Percentiles rank a stretch among this genome's conserved stretches.
Conservation (phyloP, 2,888 invertebrate species). For the Andricus curvator region DNA sequence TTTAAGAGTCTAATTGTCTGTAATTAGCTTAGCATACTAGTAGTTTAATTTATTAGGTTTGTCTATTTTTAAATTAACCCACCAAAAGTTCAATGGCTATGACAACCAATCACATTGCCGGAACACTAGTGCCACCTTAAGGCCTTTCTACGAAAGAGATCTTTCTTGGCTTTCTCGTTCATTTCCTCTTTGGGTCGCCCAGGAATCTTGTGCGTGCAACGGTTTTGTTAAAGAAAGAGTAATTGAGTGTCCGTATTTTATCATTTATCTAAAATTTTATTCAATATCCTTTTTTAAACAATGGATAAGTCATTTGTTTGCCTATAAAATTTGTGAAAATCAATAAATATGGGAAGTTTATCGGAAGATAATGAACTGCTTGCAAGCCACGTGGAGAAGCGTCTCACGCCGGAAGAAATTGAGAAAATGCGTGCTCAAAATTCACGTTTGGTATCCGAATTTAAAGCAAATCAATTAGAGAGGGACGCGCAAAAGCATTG, state of each 20-base stretch:
- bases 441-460: conserved; percentile 84
- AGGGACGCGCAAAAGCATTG: conserved; percentile 92
- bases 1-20: background rate
- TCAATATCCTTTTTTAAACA: background rate
- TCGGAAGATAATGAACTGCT: conserved; percentile 41
- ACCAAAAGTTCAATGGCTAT: background rate
- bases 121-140: background rate
- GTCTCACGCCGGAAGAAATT: conserved; percentile 82
- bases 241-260: background rate
- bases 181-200: background rate
- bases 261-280: background rate
- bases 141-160: background rate
- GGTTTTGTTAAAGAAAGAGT: background rate
- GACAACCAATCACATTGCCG: background rate
- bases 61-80: background rate
- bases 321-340: background rate
- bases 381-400: conserved; percentile 78
- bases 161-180: background rate
- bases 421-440: conserved; percentile 85
- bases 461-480: conserved; percentile 89
- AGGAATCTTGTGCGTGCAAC: background rate
- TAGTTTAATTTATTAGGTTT: background rate
- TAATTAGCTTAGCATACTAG: background rate
- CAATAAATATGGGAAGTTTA: conserved; percentile 52
- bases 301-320: background rate